Percentiles rank a stretch among this genome's conserved stretches.
phyloP scores from a whole-genome alignment of 2,113 vertebrate species.

The Donacobius atricapilla region DNA sequence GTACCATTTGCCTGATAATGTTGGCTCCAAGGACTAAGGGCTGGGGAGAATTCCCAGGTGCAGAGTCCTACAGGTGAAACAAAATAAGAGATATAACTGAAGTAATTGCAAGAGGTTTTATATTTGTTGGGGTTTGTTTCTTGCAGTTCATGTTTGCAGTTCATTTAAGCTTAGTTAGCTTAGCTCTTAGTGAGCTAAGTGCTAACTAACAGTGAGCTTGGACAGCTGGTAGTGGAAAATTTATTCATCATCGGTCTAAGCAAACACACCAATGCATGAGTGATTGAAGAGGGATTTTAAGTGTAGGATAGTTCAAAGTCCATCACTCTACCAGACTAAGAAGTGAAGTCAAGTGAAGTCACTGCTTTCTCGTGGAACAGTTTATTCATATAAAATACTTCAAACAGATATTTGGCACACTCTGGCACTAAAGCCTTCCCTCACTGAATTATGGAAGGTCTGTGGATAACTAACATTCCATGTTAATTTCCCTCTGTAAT shows the following conservation, averaged over 20 bases:
- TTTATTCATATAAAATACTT: neutral
- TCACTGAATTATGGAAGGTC: neutral
- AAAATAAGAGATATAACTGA: neutral
- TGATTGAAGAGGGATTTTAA: neutral
- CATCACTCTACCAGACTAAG: neutral
- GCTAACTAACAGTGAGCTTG: neutral
- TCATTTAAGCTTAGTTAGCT: neutral
- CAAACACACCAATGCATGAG: neutral
- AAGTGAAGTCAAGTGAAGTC: neutral
- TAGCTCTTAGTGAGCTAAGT: neutral
- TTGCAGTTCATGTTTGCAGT: neutral
- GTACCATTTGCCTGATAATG: neutral
- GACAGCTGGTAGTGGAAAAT: neutral
- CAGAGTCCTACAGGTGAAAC: neutral
- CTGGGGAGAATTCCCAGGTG: neutral
- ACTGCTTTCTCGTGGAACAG: conserved; percentile 39
- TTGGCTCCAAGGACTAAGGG: neutral
- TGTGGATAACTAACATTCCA: neutral
- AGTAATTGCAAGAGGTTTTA: neutral
- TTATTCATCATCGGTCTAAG: neutral
- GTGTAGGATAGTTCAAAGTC: neutral
- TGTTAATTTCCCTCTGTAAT: neutral
- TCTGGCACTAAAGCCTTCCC: neutral
- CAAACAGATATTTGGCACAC: neutral
- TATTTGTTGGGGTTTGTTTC: neutral